Evolutionary conservation across 2,797 vertebrate species (phyloP).

Genomic region (Tapirus indicus): DNA sequence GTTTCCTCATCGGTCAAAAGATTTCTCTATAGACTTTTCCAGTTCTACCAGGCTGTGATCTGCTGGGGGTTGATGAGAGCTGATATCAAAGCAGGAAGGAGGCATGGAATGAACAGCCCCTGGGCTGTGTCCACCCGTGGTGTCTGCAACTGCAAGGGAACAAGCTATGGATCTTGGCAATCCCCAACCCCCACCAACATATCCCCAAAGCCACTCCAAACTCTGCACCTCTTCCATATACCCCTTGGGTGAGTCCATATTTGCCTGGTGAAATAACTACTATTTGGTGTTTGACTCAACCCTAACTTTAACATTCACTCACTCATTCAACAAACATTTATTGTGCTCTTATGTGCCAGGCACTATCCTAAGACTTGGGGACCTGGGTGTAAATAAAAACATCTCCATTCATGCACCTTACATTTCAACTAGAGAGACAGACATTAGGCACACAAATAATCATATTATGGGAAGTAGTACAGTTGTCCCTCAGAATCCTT

Average conservation of each 20-base stretch:
- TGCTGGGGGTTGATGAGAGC: not conserved
- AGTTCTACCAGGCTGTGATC: not conserved
- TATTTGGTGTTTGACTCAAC: not conserved
- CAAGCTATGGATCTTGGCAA: not conserved
- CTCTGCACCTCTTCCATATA: not conserved
- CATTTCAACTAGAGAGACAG: not conserved
- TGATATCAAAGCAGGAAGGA: not conserved
- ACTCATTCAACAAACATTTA: slow-evolving; percentile 23
- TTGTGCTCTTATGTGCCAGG: not conserved
- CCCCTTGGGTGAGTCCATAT: not conserved
- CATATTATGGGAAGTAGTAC: too few relatives aligned
- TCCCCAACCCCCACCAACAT: too few relatives aligned
- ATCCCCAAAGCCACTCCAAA: not conserved
- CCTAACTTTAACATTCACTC: not conserved
- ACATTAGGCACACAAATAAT: not conserved
- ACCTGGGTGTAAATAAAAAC: not conserved
- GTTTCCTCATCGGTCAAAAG: not conserved
- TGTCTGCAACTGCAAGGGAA: not conserved
- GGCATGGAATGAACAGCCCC: not conserved
- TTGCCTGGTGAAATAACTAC: not conserved
- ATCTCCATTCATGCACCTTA: not conserved
- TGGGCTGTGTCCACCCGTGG: not conserved
- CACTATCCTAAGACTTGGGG: not conserved
- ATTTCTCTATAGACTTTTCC: not conserved
- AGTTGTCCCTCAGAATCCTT: too few relatives aligned